These are phyloP conservation scores for Turnix velox DNA, from an alignment of 2,113 vertebrate species.

Conservation along the genomic window DNA sequence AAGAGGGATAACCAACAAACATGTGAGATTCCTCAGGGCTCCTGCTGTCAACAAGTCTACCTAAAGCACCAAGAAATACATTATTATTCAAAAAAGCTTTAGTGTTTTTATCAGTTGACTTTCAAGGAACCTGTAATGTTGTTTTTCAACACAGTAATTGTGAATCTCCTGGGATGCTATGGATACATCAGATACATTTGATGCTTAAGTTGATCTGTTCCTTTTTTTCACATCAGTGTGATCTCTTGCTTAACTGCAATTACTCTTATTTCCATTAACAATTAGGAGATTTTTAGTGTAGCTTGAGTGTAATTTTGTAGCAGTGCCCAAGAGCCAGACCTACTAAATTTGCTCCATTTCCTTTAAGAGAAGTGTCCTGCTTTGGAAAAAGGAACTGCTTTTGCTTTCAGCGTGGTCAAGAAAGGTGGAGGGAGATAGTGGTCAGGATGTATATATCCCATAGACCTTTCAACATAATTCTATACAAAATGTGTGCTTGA, in stretches of 20 bases:
- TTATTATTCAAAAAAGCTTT: neutral
- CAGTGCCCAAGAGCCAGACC: neutral
- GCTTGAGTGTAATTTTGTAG: neutral
- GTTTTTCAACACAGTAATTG: neutral
- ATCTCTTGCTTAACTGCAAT: neutral
- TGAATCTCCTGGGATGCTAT: neutral
- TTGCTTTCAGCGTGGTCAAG: neutral
- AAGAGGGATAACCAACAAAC: neutral
- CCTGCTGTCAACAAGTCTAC: slow-evolving; percentile 17
- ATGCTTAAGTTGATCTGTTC: neutral
- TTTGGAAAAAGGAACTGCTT: neutral
- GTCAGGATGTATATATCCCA: neutral
- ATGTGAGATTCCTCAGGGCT: neutral
- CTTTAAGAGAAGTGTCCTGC: neutral
- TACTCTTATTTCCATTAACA: neutral
- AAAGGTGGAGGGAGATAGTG: neutral
- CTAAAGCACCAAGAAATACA: neutral
- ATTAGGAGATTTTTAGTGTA: neutral
- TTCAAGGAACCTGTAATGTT: neutral
- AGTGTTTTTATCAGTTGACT: slow-evolving; percentile 27
- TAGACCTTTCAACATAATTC: neutral
- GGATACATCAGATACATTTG: neutral
- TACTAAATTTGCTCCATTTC: neutral
- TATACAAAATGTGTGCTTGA: neutral
- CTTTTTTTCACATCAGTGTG: neutral